A percentile compares a stretch with the other conserved stretches of the same genome.
These are phyloP conservation scores for Cynoglossus semilaevis DNA, from an alignment of 2,113 vertebrate genomes.

Conservation along the genomic window DNA sequence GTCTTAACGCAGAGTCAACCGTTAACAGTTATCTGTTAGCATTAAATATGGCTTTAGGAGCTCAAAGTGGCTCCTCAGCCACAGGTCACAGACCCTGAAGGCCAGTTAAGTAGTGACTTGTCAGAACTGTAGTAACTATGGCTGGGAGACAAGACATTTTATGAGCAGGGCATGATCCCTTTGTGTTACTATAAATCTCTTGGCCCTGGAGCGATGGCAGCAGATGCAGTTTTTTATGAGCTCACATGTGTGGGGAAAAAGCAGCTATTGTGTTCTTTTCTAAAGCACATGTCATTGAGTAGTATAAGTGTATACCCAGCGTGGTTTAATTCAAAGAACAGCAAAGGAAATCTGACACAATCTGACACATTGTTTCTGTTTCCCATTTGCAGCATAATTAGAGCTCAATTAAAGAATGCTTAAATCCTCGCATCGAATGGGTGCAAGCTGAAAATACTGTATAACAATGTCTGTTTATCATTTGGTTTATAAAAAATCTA, in stretches of 20 bases:
- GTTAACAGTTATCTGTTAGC: no score
- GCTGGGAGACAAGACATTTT: not conserved
- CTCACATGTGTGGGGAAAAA: not conserved
- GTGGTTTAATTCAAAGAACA: slow-evolving; percentile 30
- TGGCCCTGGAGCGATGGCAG: slow-evolving; percentile 8
- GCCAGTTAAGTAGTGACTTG: no score
- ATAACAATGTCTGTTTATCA: no score
- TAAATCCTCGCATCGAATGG: no score
- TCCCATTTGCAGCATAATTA: slow-evolving; percentile 54
- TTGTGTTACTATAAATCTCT: slow-evolving; percentile 37
- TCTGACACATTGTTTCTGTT: slow-evolving; percentile 26
- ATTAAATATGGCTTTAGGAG: no score
- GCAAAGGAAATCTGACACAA: slow-evolving; percentile 18
- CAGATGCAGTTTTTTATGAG: no score
- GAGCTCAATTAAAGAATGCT: slow-evolving; percentile 47
- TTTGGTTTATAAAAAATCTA: no score
- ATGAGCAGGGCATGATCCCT: slow-evolving; percentile 16
- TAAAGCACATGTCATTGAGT: not conserved
- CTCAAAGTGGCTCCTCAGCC: no score
- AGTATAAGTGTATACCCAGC: slow-evolving; percentile 31
- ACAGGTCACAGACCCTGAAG: no score
- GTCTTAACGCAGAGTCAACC: no score
- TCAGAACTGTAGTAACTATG: no score
- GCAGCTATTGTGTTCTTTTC: not conserved
- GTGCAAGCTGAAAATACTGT: no score